These are phyloP conservation scores for Axis porcinus DNA, from an alignment of 2,113 vertebrate species.

Conservation along the genomic window DNA sequence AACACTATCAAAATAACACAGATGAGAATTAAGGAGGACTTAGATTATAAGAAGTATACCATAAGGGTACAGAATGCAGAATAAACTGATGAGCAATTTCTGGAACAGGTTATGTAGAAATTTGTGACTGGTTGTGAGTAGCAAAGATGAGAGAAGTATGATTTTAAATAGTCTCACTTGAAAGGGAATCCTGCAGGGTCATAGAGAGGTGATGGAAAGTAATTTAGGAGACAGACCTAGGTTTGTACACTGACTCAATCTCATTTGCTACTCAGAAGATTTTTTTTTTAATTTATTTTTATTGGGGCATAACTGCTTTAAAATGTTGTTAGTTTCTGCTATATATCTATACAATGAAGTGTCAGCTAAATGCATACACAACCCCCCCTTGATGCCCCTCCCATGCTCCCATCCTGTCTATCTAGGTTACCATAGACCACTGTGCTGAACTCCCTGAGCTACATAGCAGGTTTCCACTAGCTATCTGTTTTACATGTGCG, in stretches of 20 bases:
- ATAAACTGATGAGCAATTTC: not conserved
- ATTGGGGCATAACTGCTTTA: not conserved
- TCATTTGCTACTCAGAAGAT: not conserved
- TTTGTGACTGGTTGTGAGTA: not conserved
- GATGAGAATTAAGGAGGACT: not conserved
- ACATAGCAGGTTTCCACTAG: accelerated
- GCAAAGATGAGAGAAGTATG: not conserved
- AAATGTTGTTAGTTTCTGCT: not conserved
- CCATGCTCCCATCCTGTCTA: not conserved
- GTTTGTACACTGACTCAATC: not conserved
- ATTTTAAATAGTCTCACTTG: not conserved
- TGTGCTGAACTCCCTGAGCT: not conserved
- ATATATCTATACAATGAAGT: not conserved
- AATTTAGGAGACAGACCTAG: not conserved
- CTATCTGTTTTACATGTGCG: not conserved
- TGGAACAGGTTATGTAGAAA: not conserved
- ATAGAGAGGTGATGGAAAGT: not conserved
- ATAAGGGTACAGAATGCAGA: not conserved
- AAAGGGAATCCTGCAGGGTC: not conserved
- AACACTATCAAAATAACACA: not conserved
- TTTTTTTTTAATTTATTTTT: not conserved
- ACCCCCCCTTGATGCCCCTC: not conserved
- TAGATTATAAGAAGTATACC: not conserved
- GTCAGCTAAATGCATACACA: not conserved
- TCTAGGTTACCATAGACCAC: not conserved